Base-by-base conservation (phyloP, 2,888 invertebrate genomes). In the Ypsolopha sequella region DNA sequence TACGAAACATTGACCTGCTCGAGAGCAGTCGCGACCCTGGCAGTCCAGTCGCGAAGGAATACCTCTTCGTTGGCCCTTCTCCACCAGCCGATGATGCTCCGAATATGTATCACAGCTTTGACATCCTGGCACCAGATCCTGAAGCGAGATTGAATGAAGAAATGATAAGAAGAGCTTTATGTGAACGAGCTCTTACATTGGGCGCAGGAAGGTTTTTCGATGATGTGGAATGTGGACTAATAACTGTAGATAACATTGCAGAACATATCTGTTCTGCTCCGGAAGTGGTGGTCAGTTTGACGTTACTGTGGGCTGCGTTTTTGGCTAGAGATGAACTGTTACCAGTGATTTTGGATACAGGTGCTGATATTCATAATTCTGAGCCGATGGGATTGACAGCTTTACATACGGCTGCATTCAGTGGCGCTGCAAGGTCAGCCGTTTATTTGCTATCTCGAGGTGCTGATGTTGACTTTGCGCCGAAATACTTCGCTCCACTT, bases 41-140 rank as follows among this genome's bases (percentile, higher is more conserved):
- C n/a, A 77, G 76, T 58, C 39, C 52, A 1, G 80, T 79, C 49
- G 90, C 91, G 59, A 91, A 91, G 66, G 92, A 92, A 72, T 93
- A 92, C 66, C 89, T 94, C 77, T 93, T 93, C 67, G 92, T 92
- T 56, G 94, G 93, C 11, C 92, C 92, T 10, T 92, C 93, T 6
- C 93, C 93, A 10, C 93, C 93, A 2, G 91, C 93, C 45, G 94
- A 94, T 76, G 92, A 93, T 80, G 92, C 92, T 3, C 91, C 93
- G 49, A 92, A 92, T 61, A 90, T 93, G 84, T 92, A 93, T 73
- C 93, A 93, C 61, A 93, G 92, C 68, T 93, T 93, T 56, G 92
- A 91, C 63, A 89, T 92, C 57, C 88, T 90, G 13, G 89, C 90
- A 39, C 89, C 90, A 43, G 90, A 92, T 60, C 87, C 91, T 44